Conservation (phyloP, 2,113 vertebrate species). For the Leucoraja erinaceus region DNA sequence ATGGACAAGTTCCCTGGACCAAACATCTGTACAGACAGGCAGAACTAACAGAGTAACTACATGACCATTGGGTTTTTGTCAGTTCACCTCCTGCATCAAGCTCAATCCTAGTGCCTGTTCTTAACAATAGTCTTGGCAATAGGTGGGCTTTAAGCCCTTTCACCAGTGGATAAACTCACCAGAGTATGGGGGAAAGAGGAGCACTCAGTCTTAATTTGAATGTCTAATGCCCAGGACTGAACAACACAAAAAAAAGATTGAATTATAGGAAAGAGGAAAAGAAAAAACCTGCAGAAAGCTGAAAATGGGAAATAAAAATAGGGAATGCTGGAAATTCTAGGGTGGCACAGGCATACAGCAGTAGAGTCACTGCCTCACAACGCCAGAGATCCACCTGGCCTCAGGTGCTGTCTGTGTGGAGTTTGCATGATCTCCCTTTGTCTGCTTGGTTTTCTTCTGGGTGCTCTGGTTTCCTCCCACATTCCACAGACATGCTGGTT, state of each 20-base stretch:
- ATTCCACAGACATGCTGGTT: too few relatives aligned
- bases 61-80: neutral
- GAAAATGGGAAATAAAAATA: too few relatives aligned
- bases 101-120: neutral
- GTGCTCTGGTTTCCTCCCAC: too few relatives aligned
- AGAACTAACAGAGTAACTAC: neutral
- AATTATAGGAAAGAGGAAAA: too few relatives aligned
- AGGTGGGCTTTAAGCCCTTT: neutral
- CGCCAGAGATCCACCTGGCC: too few relatives aligned
- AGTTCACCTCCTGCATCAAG: neutral
- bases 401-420: too few relatives aligned
- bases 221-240: neutral
- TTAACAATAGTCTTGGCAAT: neutral
- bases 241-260: neutral
- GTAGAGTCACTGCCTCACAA: too few relatives aligned
- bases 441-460: too few relatives aligned
- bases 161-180: neutral
- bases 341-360: too few relatives aligned
- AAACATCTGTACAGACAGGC: neutral
- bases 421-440: too few relatives aligned
- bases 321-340: too few relatives aligned
- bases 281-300: too few relatives aligned
- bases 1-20: neutral
- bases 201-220: neutral
- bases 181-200: neutral